Evolutionary conservation across 2,113 vertebrate genomes (phyloP).

Genomic region (Pica pica): DNA sequence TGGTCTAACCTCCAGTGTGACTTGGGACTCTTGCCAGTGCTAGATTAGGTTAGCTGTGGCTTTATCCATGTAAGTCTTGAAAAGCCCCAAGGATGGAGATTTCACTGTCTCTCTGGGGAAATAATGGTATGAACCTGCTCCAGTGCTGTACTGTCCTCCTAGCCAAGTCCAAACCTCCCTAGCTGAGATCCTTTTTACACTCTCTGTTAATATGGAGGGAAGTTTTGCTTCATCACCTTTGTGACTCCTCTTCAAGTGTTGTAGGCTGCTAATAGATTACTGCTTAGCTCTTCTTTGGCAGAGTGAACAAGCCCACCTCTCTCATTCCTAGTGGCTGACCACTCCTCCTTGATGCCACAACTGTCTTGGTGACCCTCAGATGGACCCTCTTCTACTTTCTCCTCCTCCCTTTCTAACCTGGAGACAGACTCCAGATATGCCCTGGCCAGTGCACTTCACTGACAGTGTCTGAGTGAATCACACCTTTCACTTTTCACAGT

Average conservation of each 20-base stretch:
- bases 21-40: neutral
- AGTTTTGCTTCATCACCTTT: neutral
- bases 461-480: neutral
- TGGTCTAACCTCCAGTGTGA: neutral
- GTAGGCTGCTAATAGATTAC: neutral
- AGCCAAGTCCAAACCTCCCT: neutral
- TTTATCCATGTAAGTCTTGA: neutral
- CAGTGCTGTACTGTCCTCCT: neutral
- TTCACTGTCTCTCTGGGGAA: neutral
- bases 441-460: neutral
- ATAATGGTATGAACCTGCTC: neutral
- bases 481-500: neutral
- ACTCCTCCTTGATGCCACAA: neutral
- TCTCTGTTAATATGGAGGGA: neutral
- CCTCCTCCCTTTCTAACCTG: neutral
- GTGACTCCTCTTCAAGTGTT: neutral
- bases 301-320: neutral
- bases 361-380: neutral
- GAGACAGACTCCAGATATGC: neutral
- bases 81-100: neutral
- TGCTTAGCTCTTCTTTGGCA: neutral
- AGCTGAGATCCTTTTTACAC: neutral
- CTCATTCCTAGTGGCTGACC: neutral
- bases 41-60: neutral
- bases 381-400: neutral